These are phyloP conservation scores for Drosophila phalerata DNA, from an alignment of 2,888 invertebrate species.

Conservation along the genomic window DNA sequence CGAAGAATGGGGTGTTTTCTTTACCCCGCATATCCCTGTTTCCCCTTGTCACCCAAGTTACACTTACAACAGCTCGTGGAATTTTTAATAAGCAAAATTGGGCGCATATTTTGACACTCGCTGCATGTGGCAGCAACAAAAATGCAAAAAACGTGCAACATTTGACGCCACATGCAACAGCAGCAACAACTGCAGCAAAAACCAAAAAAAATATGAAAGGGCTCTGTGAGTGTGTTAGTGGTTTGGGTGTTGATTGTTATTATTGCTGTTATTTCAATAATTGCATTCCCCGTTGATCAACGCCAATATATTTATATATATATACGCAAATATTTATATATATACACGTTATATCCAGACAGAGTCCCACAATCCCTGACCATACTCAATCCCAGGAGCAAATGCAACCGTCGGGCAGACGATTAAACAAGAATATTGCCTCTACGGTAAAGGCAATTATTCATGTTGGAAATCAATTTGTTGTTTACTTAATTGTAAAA, in stretches of 20 bases:
- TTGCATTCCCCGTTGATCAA: conserved; percentile 62
- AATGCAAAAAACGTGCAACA: conserved; percentile 75
- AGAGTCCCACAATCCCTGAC: background rate
- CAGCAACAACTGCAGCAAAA: conserved; percentile 5
- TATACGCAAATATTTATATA: conserved; percentile 11
- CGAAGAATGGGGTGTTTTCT: background rate
- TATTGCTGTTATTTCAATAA: conserved; percentile 72
- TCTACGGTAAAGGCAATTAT: conserved; percentile 69
- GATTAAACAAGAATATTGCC: conserved; percentile 52
- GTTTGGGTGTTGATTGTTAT: conserved; percentile 34
- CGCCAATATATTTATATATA: conserved; percentile 15
- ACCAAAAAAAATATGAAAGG: background rate
- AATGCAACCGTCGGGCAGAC: conserved; percentile 12
- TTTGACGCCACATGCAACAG: conserved; percentile 73
- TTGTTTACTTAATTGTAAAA: conserved; percentile 84
- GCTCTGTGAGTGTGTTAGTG: background rate
- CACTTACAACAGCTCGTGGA: conserved; percentile 46
- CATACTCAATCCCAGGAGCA: too few relatives aligned
- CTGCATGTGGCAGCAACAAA: conserved; percentile 48
- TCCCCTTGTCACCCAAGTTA: background rate
- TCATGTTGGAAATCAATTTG: conserved; percentile 85
- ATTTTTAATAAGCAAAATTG: conserved; percentile 74
- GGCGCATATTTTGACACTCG: conserved; percentile 82
- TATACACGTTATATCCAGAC: background rate
- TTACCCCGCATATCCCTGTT: background rate